Conservation (phyloP, 2,113 vertebrate genomes). For the Collichthys lucidus region DNA sequence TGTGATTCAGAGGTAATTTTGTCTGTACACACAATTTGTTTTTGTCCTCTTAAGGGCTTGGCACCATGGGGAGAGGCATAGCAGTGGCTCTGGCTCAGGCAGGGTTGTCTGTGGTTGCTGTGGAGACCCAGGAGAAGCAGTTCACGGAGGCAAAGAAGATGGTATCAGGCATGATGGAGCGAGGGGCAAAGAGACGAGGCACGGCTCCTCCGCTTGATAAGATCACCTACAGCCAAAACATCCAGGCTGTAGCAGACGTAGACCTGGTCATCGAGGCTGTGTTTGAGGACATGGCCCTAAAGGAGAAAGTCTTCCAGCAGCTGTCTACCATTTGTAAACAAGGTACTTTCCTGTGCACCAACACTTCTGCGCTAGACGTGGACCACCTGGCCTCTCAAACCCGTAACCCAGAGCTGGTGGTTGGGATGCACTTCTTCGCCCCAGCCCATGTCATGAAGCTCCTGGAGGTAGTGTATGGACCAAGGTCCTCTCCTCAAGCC, state of each 20-base stretch:
- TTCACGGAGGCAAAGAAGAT: constrained; percentile 82
- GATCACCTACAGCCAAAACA: constrained; percentile 83
- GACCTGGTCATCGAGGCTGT: constrained; percentile 95
- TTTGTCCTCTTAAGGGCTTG: constrained; percentile 85
- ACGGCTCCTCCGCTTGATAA: constrained; percentile 56
- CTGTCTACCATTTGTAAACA: constrained; percentile 87
- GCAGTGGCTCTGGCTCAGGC: constrained; percentile 86
- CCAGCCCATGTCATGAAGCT: constrained; percentile 94
- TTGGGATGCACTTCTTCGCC: constrained; percentile 94
- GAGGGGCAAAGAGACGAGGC: constrained; percentile 80
- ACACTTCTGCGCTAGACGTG: constrained; percentile 90
- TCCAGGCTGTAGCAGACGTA: constrained; percentile 79
- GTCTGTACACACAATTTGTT: constrained; percentile 11
- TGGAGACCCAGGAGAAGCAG: constrained; percentile 88
- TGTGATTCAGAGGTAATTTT: constrained; percentile 10
- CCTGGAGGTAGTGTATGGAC: constrained; percentile 89
- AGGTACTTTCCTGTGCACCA: constrained; percentile 87
- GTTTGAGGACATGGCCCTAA: constrained; percentile 91
- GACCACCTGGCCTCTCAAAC: constrained; percentile 89
- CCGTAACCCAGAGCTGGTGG: constrained; percentile 84
- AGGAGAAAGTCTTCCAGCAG: constrained; percentile 88
- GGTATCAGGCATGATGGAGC: constrained; percentile 84
- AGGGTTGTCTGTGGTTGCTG: constrained; percentile 88
- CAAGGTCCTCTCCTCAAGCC: constrained; percentile 83
- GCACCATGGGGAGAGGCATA: constrained; percentile 96